Evolutionary conservation across 2,888 invertebrate genomes (phyloP).

Genomic region (Monopis laevigella): DNA sequence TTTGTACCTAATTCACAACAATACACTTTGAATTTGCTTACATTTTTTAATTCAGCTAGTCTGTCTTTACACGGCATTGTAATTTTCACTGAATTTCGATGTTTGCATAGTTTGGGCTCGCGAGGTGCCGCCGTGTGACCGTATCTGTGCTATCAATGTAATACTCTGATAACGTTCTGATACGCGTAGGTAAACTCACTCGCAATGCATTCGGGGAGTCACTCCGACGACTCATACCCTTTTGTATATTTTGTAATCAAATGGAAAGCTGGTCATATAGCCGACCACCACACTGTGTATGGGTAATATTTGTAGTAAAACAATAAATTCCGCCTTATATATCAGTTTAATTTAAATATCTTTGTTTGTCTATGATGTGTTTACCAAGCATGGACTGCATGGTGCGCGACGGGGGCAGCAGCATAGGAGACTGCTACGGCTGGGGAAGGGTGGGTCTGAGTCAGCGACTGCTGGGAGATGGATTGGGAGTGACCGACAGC

Average conservation of each 20-base stretch:
- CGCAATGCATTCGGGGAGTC: too few relatives aligned
- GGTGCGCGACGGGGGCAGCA: conserved; percentile 3
- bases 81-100: conserved; percentile 24
- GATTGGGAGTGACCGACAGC: conserved; percentile 27
- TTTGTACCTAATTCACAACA: conserved; percentile 6
- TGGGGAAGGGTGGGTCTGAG: conserved; percentile 49
- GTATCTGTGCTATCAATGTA: conserved; percentile 2
- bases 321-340: conserved; percentile 1
- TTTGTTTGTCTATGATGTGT: not conserved
- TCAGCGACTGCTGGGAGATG: conserved; percentile 42
- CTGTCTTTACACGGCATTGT: conserved; percentile 53
- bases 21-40: conserved; percentile 26
- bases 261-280: too few relatives aligned
- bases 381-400: conserved; percentile 19
- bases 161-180: conserved; percentile 6
- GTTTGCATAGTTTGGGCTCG: not conserved
- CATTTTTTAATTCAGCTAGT: conserved; percentile 46
- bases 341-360: conserved; percentile 5
- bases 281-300: too few relatives aligned
- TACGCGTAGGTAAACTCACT: too few relatives aligned
- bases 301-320: too few relatives aligned
- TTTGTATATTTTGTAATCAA: too few relatives aligned
- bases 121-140: not conserved
- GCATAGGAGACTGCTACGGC: conserved; percentile 20
- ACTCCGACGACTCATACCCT: too few relatives aligned